Base-by-base conservation (phyloP, 1,140 invertebrate species). In the Drosophila guanche region DNA sequence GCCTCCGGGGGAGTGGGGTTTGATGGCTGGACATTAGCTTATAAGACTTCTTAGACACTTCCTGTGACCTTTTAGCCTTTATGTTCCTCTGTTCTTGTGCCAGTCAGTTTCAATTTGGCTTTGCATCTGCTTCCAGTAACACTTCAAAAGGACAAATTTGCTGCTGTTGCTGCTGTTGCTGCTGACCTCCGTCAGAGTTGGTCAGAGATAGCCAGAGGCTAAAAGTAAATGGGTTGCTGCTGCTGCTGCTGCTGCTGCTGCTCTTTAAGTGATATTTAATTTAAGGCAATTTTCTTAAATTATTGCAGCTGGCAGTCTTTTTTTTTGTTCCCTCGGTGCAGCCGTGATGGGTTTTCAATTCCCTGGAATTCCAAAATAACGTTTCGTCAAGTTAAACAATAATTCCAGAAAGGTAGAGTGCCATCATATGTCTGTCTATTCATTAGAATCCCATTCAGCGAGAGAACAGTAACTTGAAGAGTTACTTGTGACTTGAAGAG, bases 41-140 rank as follows among this genome's bases (percentile, higher is more conserved):
- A 52, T 42, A 55, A 73, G 52, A 55, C 60, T 73, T 37, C 47
- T 63, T 65, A 46, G 46, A 12, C 59, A 73, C 60, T 74, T 74
- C 70, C 70, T 65, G 70, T 72, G 40, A 27, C 51, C 66, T 23
- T 37, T 4, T 29, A 43, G 40, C 23, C 16, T 33, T 33, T 22
- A 1, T n/a, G n/a, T 42, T 48, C 41, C 4, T 51, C 55, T n/a
- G 33, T 20, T 52, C 63, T 69, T 51, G n/a, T 14, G 5, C 12
- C 42, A 50, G 52, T 45, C 47, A 41, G 48, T 74, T 73, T 53
- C 59, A 56, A 73, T 72, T 63, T 63, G 29, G 3, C 41, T 14
- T 42, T 16, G 20, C 70, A 73, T 46, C 41, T 47, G 62, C 41
- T 46, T 16, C 16, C 22, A 23, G 25, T 29, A 12, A 68, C 65